Percentiles rank a stretch among this genome's conserved stretches.
These are phyloP conservation scores for Umimayanthus kanabou DNA, from an alignment of 92 coral and sea anemone genomes.

Conservation along the genomic window DNA sequence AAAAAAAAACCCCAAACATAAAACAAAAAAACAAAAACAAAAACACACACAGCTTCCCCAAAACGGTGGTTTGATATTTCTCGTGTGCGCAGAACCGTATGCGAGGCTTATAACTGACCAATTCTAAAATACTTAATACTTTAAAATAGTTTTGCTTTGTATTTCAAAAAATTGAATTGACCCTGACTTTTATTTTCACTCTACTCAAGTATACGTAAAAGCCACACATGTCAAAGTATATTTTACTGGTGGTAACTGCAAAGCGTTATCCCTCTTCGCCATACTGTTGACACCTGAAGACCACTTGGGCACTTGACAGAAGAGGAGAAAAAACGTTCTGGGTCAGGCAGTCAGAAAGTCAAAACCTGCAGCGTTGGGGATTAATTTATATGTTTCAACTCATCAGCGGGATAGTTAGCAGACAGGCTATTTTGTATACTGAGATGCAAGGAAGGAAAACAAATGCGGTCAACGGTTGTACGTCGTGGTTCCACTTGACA, in stretches of 20 bases:
- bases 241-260: slow-evolving; percentile 5
- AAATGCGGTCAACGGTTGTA: neutral
- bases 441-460: neutral
- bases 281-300: slow-evolving; percentile 27
- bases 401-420: slow-evolving; percentile 30
- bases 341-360: slow-evolving; percentile 29
- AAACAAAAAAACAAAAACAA: too few species aligned
- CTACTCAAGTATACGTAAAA: neutral
- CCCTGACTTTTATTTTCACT: neutral
- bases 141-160: too few species aligned
- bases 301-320: slow-evolving; percentile 32
- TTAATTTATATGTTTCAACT: slow-evolving; percentile 31
- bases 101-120: too few species aligned
- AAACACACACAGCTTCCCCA: too few species aligned
- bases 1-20: too few species aligned
- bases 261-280: neutral
- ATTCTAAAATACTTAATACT: too few species aligned
- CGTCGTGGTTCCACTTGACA: neutral
- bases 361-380: slow-evolving; percentile 35
- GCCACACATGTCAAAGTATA: slow-evolving; percentile 2
- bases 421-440: slow-evolving; percentile 21
- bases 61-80: too few species aligned
- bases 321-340: neutral
- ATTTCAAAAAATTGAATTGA: too few species aligned
- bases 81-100: too few species aligned